Conservation (phyloP, 1,140 invertebrate species). For the Orius laevigatus region DNA sequence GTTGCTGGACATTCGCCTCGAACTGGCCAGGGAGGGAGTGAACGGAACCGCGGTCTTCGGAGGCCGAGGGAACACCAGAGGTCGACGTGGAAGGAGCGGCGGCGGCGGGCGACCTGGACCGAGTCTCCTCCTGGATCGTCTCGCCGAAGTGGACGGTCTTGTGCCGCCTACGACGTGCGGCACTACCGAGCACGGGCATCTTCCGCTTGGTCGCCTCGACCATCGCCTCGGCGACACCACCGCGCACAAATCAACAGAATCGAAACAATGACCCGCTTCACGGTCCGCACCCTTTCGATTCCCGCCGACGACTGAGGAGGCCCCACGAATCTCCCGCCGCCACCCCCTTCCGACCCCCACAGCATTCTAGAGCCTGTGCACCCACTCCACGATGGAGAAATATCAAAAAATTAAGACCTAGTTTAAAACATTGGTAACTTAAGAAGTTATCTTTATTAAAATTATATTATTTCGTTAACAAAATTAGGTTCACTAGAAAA, state of each 20-base stretch:
- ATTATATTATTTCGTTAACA: too few species aligned
- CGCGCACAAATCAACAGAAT: not conserved
- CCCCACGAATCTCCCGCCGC: slow-evolving; percentile 1
- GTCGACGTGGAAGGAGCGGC: slow-evolving; percentile 26
- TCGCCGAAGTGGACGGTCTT: slow-evolving; percentile 61
- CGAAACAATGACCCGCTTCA: slow-evolving; percentile 6
- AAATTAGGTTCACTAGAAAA: too few species aligned
- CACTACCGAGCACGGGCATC: slow-evolving; percentile 8
- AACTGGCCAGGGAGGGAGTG: slow-evolving; percentile 28
- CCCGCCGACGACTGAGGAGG: slow-evolving; percentile 1
- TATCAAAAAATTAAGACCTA: too few species aligned
- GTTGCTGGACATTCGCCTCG: slow-evolving; percentile 46
- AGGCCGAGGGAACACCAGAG: slow-evolving; percentile 27
- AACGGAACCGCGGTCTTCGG: slow-evolving; percentile 32
- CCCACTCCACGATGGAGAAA: too few species aligned
- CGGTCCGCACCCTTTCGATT: slow-evolving; percentile 4
- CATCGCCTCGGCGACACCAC: slow-evolving; percentile 5
- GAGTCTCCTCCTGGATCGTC: slow-evolving; percentile 40
- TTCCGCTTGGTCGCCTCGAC: not conserved
- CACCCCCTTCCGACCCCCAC: not conserved
- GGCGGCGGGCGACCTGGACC: not conserved
- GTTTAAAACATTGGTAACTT: too few species aligned
- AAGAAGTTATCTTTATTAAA: too few species aligned
- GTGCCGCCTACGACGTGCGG: slow-evolving; percentile 41
- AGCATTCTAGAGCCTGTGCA: too few species aligned